These are phyloP conservation scores for Gymnoscopelus microlampas DNA, from an alignment of 2,797 vertebrate genomes.

Conservation along the genomic window DNA sequence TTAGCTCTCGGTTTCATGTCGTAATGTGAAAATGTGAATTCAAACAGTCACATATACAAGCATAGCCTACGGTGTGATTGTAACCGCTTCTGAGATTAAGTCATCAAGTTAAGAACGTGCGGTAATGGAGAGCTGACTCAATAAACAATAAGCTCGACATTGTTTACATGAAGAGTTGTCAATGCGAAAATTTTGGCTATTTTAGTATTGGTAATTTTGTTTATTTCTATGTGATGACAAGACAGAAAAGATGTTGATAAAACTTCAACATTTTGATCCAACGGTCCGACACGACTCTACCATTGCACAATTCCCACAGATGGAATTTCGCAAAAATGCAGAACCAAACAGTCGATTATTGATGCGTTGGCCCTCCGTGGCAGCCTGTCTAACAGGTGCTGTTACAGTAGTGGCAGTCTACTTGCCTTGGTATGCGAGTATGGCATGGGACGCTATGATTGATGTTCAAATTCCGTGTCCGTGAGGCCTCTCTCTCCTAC, in stretches of 20 bases:
- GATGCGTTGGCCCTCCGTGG: conserved; percentile 30
- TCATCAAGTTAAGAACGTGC: conserved; percentile 51
- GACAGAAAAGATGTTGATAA: conserved; percentile 9
- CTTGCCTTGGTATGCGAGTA: conserved; percentile 40
- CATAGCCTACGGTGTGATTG: conserved; percentile 48
- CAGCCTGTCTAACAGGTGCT: conserved; percentile 59
- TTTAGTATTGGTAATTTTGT: too few species aligned
- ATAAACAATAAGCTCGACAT: conserved; percentile 9
- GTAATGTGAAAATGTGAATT: conserved; percentile 65
- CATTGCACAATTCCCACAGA: conserved; percentile 26
- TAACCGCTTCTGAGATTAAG: conserved; percentile 48
- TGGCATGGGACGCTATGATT: conserved; percentile 42
- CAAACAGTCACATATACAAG: conserved; percentile 18
- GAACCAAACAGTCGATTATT: conserved; percentile 57
- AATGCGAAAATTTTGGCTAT: too few species aligned
- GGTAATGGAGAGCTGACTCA: conserved; percentile 27
- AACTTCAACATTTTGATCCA: background rate
- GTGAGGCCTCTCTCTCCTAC: conserved; percentile 28
- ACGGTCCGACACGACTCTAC: background rate
- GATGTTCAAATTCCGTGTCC: conserved; percentile 49
- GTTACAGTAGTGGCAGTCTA: conserved; percentile 49
- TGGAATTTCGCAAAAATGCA: conserved; percentile 64
- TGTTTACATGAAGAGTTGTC: background rate
- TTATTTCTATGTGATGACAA: background rate
- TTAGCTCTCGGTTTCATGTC: conserved; percentile 45